Percentiles rank a stretch among this genome's conserved stretches.
phyloP scores from a whole-genome alignment of 2,888 invertebrate species.

The Alsophila aescularia region DNA sequence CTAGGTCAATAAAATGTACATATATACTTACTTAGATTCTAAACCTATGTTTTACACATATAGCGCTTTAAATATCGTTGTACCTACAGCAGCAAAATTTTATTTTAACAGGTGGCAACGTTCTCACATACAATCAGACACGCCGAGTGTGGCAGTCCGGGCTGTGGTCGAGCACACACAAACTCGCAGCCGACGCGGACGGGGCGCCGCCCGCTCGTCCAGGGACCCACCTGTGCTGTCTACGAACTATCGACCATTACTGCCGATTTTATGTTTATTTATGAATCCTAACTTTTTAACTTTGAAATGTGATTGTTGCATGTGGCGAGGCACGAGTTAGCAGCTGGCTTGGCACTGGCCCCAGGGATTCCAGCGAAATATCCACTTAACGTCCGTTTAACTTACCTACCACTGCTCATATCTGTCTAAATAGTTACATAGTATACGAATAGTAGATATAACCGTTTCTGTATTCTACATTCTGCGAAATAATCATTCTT shows the following conservation, averaged over 20 bases:
- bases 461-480: no score
- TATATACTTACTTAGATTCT: no score
- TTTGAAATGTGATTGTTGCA: not conserved
- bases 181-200: constrained; percentile 3
- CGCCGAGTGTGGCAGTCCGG: constrained; percentile 24
- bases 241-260: constrained; percentile 32
- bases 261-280: constrained; percentile 32
- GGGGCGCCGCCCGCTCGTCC: constrained; percentile 10
- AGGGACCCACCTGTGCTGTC: constrained; percentile 23
- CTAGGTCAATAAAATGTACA: no score
- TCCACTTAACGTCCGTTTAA: not conserved
- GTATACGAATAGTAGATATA: no score
- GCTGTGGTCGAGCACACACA: constrained; percentile 32
- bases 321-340: not conserved
- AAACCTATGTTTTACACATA: no score
- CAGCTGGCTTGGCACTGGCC: not conserved
- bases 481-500: not conserved
- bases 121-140: constrained; percentile 36
- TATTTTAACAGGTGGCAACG: constrained; percentile 35
- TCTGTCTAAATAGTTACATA: not conserved
- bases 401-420: not conserved
- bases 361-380: not conserved
- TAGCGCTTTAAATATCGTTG: not conserved
- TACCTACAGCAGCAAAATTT: constrained; percentile 11
- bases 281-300: constrained; percentile 9